These are phyloP conservation scores for Spicauda simplicius DNA, from an alignment of 2,888 invertebrate species.

Conservation along the genomic window DNA sequence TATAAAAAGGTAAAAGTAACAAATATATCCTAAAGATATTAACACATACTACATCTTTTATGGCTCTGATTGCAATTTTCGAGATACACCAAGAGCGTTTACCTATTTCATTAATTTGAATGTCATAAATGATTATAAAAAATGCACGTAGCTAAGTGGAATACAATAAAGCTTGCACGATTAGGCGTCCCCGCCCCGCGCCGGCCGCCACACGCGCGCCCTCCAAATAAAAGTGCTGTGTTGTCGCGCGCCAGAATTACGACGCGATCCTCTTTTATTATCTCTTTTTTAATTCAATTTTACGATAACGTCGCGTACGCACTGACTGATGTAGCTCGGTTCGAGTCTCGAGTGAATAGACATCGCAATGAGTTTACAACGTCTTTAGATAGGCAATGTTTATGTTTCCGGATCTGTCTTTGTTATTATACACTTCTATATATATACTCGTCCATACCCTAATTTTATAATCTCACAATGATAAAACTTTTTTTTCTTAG, in stretches of 20 bases:
- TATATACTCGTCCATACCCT: too few species aligned
- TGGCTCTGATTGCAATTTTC: too few species aligned
- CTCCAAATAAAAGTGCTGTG: conserved; percentile 80
- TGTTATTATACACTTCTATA: neutral
- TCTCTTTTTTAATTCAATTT: conserved; percentile 83
- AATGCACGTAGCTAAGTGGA: conserved; percentile 48
- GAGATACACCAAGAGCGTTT: too few species aligned
- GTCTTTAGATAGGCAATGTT: neutral
- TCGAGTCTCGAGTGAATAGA: neutral
- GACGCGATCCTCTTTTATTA: conserved; percentile 79
- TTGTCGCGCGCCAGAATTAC: conserved; percentile 84
- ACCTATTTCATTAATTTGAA: too few species aligned
- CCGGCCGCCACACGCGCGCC: conserved; percentile 69
- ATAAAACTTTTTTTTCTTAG: too few species aligned
- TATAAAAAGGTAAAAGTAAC: too few species aligned
- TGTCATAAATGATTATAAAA: neutral
- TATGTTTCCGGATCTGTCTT: neutral
- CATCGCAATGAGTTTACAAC: conserved; percentile 13
- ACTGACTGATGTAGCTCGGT: conserved; percentile 46
- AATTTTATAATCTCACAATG: too few species aligned
- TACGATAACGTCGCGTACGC: conserved; percentile 72
- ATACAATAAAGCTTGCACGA: conserved; percentile 65
- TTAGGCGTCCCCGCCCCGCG: conserved; percentile 60
- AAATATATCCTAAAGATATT: too few species aligned
- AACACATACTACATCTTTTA: too few species aligned